Conservation (phyloP, 2,797 vertebrate genomes). For the Amazonetta brasiliensis region DNA sequence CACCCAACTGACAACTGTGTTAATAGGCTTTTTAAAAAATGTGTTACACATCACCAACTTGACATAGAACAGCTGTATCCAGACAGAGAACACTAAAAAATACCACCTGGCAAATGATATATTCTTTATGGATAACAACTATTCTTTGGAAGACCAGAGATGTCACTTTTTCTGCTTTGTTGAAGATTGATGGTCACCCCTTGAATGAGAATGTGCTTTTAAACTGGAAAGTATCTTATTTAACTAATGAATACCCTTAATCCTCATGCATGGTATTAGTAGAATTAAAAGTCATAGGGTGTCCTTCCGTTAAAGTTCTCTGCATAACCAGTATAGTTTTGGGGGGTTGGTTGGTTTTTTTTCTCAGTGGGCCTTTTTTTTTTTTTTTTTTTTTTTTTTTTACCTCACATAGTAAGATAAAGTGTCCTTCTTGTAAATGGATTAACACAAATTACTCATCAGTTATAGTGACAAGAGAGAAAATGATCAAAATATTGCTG, state of each 20-base stretch:
- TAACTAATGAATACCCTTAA: neutral
- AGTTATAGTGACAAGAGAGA: neutral
- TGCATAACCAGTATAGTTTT: neutral
- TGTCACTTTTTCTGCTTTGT: conserved; percentile 30
- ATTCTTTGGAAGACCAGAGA: conserved; percentile 23
- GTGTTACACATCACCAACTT: conserved; percentile 65
- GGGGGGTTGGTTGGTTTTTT: neutral
- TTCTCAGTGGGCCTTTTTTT: neutral
- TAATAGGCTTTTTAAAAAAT: conserved; percentile 67
- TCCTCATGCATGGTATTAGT: neutral
- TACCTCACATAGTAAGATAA: neutral
- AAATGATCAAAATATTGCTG: neutral
- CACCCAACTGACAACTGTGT: conserved; percentile 60
- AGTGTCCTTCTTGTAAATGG: neutral
- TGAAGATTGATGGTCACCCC: conserved; percentile 34
- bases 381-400: neutral
- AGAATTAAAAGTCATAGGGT: neutral
- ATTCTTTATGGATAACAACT: conserved; percentile 7
- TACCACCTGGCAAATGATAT: conserved; percentile 51
- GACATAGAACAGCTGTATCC: conserved; percentile 65
- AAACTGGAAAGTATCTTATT: conserved; percentile 27
- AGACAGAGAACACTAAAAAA: conserved; percentile 43
- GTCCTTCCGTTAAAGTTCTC: neutral
- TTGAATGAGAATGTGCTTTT: conserved; percentile 20
- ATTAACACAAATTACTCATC: conserved; percentile 15